Base-by-base conservation (phyloP, 2,888 invertebrate species). In the Leucophenga montana region DNA sequence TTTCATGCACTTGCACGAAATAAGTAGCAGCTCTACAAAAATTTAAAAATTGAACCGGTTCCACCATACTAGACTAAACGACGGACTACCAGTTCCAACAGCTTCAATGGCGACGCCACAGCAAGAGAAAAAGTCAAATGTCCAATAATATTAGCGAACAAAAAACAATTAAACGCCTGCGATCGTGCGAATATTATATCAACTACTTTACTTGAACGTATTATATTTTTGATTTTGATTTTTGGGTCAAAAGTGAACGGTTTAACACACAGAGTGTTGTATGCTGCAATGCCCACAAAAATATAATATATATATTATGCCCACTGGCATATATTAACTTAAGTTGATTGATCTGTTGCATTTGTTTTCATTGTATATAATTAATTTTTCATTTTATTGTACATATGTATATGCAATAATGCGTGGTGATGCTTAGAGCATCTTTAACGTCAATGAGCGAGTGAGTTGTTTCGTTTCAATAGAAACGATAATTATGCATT, bases 241-340 rank as follows among this genome's bases (percentile, higher is more conserved):
- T 86, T 86, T 87, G 85, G 87, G 87, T 88, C 88, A 87, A 85
- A 87, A 87, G 87, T 85, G 88, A 87, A 85, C 83, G 87, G 39
- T 39, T 86, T 71, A 39, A 9, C 71, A 67, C 39, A n/a, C 71
- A 67, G 46, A n/a, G 54, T 66, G 33, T 67, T 71, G 22, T 11
- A n/a, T 22, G 65, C 65, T 57, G 65, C 50, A 65, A 22, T 14
- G 44, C n/a, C 27, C 13, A 11, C 50, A 11, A 27, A 65, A n/a
- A 9, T 54, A 44, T 20, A 50, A 54, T 20, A n/a, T n/a, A n/a
- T n/a, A n/a, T n/a, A n/a, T n/a, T 11, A 20, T 11, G 53, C 53
- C 53, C 56, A 22, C 27, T 22, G 8, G 56, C 56, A 20, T 53
- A 39, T 11, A 39, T 39, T 53, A 56, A 22, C 13, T 20, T 56